Percentiles rank a stretch among this genome's conserved stretches.
Conservation (phyloP, 1,140 invertebrate genomes). For the Helicorthomorpha holstii region DNA sequence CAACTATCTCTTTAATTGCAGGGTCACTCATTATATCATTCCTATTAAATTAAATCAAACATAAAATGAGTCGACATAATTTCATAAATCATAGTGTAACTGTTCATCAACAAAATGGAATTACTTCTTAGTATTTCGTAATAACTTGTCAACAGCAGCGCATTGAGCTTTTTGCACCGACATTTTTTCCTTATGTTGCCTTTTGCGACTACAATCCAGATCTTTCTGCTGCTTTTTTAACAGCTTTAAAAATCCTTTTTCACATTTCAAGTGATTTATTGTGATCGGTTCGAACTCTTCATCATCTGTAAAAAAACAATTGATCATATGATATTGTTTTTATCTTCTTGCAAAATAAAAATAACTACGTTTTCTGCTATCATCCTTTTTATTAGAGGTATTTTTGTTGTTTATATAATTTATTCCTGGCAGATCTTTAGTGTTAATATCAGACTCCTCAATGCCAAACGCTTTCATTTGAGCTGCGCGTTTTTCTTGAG, state of each 20-base stretch:
- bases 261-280: slow-evolving; percentile 67
- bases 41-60: slow-evolving; percentile 37
- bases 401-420: slow-evolving; percentile 14
- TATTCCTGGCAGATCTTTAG: slow-evolving; percentile 21
- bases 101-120: slow-evolving; percentile 19
- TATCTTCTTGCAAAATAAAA: too few relatives aligned
- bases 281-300: slow-evolving; percentile 83
- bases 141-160: slow-evolving; percentile 82
- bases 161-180: slow-evolving; percentile 86
- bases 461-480: slow-evolving; percentile 90
- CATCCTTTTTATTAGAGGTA: slow-evolving; percentile 31
- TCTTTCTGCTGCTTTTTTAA: slow-evolving; percentile 93
- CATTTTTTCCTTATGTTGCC: slow-evolving; percentile 82
- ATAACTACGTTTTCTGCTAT: slow-evolving; percentile 43
- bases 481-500: slow-evolving; percentile 70
- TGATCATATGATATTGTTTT: background rate
- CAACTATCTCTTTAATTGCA: slow-evolving; percentile 56
- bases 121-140: slow-evolving; percentile 72
- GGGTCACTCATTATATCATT: slow-evolving; percentile 60
- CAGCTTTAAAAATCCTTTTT: slow-evolving; percentile 90
- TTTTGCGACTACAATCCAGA: slow-evolving; percentile 73
- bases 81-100: too few relatives aligned
- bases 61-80: background rate
- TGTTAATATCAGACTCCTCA: slow-evolving; percentile 52
- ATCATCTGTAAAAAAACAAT: slow-evolving; percentile 28